Evolutionary conservation across 2,888 invertebrate species (phyloP).

Genomic region (Ligdia adustata): DNA sequence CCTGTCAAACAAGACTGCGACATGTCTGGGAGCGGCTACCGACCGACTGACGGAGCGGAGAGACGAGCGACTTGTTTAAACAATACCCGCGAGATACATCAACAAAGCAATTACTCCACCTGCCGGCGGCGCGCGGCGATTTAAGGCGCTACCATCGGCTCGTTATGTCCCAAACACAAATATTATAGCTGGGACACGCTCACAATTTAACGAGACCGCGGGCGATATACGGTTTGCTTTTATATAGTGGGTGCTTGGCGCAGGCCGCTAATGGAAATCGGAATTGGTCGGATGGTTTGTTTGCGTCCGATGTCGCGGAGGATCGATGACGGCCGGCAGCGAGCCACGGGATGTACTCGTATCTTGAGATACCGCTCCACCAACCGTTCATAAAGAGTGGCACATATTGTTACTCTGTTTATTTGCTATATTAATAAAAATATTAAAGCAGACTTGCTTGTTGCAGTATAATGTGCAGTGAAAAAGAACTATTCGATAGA

Average conservation of each 20-base stretch:
- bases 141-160: slow-evolving; percentile 52
- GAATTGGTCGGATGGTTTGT: slow-evolving; percentile 18
- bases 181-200: slow-evolving; percentile 34
- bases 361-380: too few relatives aligned
- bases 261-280: slow-evolving; percentile 20
- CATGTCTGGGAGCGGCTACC: background rate
- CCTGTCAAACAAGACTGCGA: slow-evolving; percentile 12
- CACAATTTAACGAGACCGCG: slow-evolving; percentile 51
- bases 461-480: too few relatives aligned
- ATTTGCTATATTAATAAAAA: too few relatives aligned
- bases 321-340: background rate
- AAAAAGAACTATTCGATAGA: too few relatives aligned
- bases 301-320: slow-evolving; percentile 11
- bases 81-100: slow-evolving; percentile 53
- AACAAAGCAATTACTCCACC: slow-evolving; percentile 66
- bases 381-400: too few relatives aligned
- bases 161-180: slow-evolving; percentile 29
- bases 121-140: slow-evolving; percentile 62
- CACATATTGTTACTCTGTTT: too few relatives aligned
- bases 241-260: slow-evolving; percentile 35
- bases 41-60: background rate
- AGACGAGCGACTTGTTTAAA: slow-evolving; percentile 64
- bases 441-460: too few relatives aligned
- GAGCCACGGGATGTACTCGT: background rate
- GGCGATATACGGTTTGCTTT: slow-evolving; percentile 39